Evolutionary conservation across 2,888 invertebrate genomes (phyloP).

Genomic region (Sphaerophoria rueppellii): DNA sequence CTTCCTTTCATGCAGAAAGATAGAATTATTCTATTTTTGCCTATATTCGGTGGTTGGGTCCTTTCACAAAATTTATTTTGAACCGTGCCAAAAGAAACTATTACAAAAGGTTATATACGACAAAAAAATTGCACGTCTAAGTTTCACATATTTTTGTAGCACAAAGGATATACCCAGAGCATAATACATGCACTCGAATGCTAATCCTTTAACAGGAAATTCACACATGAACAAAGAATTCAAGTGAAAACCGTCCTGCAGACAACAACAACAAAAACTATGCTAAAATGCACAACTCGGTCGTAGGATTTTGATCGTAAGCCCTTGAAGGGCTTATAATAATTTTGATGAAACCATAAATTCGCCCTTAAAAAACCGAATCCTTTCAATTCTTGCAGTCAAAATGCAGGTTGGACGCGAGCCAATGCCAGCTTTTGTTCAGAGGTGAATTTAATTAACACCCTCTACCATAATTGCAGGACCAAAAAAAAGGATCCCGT

Average conservation of each 20-base stretch:
- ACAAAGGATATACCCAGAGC: slow-evolving; percentile 28
- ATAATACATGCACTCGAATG: slow-evolving; percentile 52
- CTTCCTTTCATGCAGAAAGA: not conserved
- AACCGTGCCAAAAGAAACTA: slow-evolving; percentile 54
- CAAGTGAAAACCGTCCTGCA: slow-evolving; percentile 16
- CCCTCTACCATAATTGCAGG: slow-evolving; percentile 58
- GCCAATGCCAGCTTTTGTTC: slow-evolving; percentile 59
- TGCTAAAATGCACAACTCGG: no score
- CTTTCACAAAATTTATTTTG: slow-evolving; percentile 40
- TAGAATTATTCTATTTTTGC: slow-evolving; percentile 18
- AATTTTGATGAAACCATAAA: no score
- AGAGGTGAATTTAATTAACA: slow-evolving; percentile 70
- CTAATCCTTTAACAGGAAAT: slow-evolving; percentile 66
- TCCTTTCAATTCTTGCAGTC: slow-evolving; percentile 28
- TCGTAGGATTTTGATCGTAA: no score
- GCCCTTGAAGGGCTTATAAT: no score
- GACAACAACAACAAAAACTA: not conserved
- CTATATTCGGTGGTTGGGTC: slow-evolving; percentile 1
- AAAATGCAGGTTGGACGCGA: slow-evolving; percentile 60
- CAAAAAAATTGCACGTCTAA: slow-evolving; percentile 13
- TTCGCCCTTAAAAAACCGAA: not conserved
- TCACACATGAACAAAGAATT: slow-evolving; percentile 58
- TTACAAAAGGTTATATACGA: not conserved
- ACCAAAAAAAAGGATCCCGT: slow-evolving; percentile 29
- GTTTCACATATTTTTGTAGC: slow-evolving; percentile 10